Conservation (phyloP, 1,140 invertebrate genomes). For the Charaxes varanes region DNA sequence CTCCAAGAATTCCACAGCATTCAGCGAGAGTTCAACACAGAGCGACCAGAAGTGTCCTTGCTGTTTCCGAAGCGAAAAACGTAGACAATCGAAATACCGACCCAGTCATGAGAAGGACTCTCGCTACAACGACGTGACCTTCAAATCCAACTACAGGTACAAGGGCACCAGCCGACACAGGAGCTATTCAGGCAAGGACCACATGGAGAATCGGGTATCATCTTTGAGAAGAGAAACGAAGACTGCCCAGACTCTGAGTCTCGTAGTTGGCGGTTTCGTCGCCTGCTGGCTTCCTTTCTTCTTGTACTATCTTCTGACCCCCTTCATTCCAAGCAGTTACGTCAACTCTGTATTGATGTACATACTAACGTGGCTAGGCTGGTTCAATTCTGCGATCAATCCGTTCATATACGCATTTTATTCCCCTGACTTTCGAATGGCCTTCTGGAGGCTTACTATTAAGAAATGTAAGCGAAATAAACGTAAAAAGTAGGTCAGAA, state of each 20-base stretch:
- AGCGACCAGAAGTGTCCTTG: constrained; percentile 57
- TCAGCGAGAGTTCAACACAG: constrained; percentile 45
- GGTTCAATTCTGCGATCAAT: constrained; percentile 93
- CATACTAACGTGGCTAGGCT: constrained; percentile 92
- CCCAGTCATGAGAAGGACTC: constrained; percentile 54
- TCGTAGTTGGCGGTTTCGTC: constrained; percentile 94
- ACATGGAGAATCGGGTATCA: constrained; percentile 75
- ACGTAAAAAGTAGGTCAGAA: constrained; percentile 8
- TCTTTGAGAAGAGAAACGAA: constrained; percentile 85
- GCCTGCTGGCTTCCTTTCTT: constrained; percentile 83
- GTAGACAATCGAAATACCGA: constrained; percentile 31
- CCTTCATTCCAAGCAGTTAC: constrained; percentile 78
- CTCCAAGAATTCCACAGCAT: constrained; percentile 47
- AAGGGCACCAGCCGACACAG: constrained; percentile 43
- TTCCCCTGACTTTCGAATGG: constrained; percentile 87
- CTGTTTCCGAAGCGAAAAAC: constrained; percentile 54
- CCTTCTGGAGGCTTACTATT: constrained; percentile 86
- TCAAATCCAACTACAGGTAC: constrained; percentile 60
- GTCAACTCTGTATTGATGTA: constrained; percentile 81
- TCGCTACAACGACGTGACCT: constrained; percentile 52
- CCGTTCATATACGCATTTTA: constrained; percentile 92
- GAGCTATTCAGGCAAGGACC: constrained; percentile 55
- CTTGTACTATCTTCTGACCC: constrained; percentile 87
- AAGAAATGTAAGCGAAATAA: constrained; percentile 59
- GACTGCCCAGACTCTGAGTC: constrained; percentile 91